These are phyloP conservation scores for Monarcha castaneiventris DNA, from an alignment of 2,113 vertebrate species.

Conservation along the genomic window DNA sequence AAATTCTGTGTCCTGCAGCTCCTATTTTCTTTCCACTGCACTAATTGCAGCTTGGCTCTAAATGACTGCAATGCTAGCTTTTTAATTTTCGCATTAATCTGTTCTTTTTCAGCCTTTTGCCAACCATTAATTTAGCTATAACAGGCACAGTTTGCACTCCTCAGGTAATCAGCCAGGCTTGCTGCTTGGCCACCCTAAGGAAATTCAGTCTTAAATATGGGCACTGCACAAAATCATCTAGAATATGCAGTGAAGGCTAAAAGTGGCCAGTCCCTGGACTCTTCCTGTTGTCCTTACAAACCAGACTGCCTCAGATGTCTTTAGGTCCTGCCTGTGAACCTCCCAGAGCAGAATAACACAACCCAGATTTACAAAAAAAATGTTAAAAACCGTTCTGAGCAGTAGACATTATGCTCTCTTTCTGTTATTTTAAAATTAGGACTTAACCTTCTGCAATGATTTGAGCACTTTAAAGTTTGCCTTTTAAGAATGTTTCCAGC, in stretches of 20 bases:
- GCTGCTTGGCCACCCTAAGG: not conserved
- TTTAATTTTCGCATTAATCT: not conserved
- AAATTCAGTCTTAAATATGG: not conserved
- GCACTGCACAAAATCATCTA: not conserved
- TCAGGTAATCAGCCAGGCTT: not conserved
- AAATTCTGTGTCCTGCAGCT: not conserved
- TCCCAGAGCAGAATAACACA: not conserved
- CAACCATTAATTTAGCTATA: not conserved
- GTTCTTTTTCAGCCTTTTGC: not conserved
- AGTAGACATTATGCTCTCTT: not conserved
- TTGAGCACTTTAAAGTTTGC: not conserved
- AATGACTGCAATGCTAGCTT: not conserved
- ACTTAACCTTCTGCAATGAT: not conserved
- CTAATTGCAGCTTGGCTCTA: not conserved
- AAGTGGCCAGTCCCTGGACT: not conserved
- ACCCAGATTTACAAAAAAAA: not conserved
- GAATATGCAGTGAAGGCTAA: not conserved
- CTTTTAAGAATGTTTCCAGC: not conserved
- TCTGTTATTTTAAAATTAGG: not conserved
- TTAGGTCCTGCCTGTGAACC: not conserved
- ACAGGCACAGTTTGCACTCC: not conserved
- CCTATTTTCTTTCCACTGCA: not conserved
- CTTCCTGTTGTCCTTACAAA: not conserved
- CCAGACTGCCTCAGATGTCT: not conserved
- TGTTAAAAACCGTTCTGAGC: not conserved